Evolutionary conservation across 2,113 vertebrate genomes (phyloP).

Genomic region (Hippocampus mohnikei): DNA sequence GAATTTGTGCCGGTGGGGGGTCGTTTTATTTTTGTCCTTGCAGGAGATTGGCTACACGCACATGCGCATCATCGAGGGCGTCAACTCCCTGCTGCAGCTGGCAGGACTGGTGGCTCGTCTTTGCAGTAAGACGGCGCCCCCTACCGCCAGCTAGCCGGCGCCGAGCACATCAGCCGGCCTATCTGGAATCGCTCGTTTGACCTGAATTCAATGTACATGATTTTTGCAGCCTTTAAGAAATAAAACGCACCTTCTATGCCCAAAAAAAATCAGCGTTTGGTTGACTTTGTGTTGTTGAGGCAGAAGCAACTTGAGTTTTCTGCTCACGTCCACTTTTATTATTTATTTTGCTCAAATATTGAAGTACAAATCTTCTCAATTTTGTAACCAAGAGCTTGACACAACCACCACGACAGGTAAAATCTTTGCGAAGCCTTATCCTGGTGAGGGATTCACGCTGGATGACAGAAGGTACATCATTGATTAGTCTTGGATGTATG

Average conservation of each 20-base stretch:
- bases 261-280: not conserved
- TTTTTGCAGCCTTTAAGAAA: not conserved
- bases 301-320: not conserved
- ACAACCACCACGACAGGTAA: not conserved
- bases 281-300: not conserved
- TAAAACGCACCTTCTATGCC: not conserved
- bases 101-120: conserved; percentile 87
- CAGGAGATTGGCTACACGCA: conserved; percentile 97
- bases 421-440: not conserved
- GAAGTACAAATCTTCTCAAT: conserved; percentile 15
- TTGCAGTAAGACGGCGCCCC: conserved; percentile 83
- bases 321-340: conserved; percentile 28
- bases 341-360: conserved; percentile 41
- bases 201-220: not conserved
- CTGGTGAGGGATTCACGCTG: too few species aligned
- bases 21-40: conserved; percentile 2
- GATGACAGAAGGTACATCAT: too few species aligned
- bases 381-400: not conserved
- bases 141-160: conserved; percentile 69
- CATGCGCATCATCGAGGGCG: conserved; percentile 89
- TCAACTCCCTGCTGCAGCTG: conserved; percentile 94
- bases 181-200: not conserved
- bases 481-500: too few species aligned
- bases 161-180: not conserved
- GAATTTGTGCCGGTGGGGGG: not conserved